Conservation (phyloP, 2,888 invertebrate species). For the Octodonta nipae region DNA sequence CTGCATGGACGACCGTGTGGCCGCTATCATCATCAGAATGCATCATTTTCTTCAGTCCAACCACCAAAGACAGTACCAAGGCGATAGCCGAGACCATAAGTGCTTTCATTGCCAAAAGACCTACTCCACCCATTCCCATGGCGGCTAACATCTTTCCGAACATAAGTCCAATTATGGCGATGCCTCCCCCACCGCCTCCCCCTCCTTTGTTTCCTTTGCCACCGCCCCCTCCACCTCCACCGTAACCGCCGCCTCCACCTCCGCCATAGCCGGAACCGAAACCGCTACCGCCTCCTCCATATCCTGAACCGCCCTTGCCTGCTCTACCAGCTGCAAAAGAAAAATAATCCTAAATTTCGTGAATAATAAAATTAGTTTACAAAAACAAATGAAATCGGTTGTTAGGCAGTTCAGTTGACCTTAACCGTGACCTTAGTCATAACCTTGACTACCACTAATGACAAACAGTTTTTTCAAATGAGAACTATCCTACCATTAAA, state of each 20-base stretch:
- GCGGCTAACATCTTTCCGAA: conserved; percentile 67
- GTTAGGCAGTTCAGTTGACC: no score
- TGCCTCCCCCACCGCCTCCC: conserved; percentile 40
- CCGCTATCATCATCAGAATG: conserved; percentile 40
- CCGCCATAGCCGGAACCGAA: conserved; percentile 42
- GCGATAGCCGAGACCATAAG: conserved; percentile 52
- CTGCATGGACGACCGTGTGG: conserved; percentile 41
- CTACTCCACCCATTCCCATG: conserved; percentile 60
- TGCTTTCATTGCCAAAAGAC: conserved; percentile 61
- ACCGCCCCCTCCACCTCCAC: conserved; percentile 39
- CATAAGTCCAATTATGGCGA: conserved; percentile 53
- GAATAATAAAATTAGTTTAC: no score
- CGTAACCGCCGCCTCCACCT: conserved; percentile 40
- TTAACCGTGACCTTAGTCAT: no score
- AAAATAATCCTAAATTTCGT: no score
- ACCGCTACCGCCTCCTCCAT: no score
- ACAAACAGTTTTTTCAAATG: no score
- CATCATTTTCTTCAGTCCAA: conserved; percentile 59
- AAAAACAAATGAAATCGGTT: no score
- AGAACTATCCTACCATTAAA: no score
- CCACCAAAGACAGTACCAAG: conserved; percentile 58
- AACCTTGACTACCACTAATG: no score
- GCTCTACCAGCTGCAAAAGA: no score
- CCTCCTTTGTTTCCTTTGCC: conserved; percentile 32
- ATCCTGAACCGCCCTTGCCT: no score